Evolutionary conservation across 2,797 vertebrate genomes (phyloP), one percentile per base, ranked within the genome.

Genomic region (Pantherophis alleghaniensis): DNA sequence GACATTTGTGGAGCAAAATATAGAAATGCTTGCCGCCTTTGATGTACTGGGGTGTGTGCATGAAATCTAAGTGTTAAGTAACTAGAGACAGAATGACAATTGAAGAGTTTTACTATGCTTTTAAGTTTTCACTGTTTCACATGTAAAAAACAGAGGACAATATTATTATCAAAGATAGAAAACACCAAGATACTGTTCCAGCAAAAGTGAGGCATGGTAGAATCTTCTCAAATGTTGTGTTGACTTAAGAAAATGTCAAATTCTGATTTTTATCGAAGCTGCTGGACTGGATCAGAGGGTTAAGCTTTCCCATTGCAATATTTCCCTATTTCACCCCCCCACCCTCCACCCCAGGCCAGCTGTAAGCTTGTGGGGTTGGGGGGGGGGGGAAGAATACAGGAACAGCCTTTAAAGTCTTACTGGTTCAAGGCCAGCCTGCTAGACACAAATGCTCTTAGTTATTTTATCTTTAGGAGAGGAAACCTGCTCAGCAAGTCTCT

Each of bases 401-500:
- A 6, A n/a, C 55, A 32, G 87, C 87, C 87, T 60, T 18, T 14
- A 9, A 57, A 55, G 51, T n/a, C 88, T 57, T 18, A 57, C 32
- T 90, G 92, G 89, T 87, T 56, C 60, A 51, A 14, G 79, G 89
- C 89, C 60, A 93, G 14, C 5, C 11, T 28, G 11, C 51, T 9
- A 55, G 83, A 89, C 26, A 57, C 20, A 4, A 56, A 57, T 7
- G 32, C 57, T 32, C 18, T 89, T 28, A 24, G 37, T 83, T 83
- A 53, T 57, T 89, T 61, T 61, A 91, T 89, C 69, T 63, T 63
- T 28, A 22, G 56, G 86, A 86, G 69, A 55, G 59, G 4, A 37
- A 89, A 91, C 93, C 90, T 56, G 93, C n/a, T 91, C 16, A 16
- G 42, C 87, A 37, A 42, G 90, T 86, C 7, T 86, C 57, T 51